Evolutionary conservation across 2,113 vertebrate species (phyloP).

Genomic region (Panthera tigris): DNA sequence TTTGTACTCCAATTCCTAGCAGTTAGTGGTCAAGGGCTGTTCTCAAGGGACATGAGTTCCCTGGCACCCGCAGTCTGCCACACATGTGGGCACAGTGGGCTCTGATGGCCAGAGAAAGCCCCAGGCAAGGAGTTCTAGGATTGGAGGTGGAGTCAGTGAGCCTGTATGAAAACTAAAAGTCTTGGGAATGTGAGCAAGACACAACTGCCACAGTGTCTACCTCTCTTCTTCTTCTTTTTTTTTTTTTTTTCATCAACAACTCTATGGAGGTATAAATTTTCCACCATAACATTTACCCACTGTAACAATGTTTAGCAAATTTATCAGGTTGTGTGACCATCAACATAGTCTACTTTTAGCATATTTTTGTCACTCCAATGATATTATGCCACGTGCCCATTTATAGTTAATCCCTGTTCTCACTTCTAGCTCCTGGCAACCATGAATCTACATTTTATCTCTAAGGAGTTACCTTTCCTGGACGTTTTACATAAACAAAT

Average conservation of each 20-base stretch:
- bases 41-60: neutral
- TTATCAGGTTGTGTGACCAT: neutral
- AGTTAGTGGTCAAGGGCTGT: neutral
- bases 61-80: neutral
- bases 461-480: neutral
- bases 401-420: neutral
- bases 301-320: neutral
- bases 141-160: neutral
- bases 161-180: rapidly evolving
- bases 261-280: neutral
- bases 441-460: neutral
- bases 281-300: neutral
- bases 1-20: neutral
- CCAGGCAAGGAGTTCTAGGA: neutral
- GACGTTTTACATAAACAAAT: neutral
- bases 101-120: neutral
- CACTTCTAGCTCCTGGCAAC: neutral
- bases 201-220: neutral
- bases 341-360: neutral
- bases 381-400: neutral
- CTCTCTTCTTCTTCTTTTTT: neutral
- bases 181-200: neutral
- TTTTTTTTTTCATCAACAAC: neutral
- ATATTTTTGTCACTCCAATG: neutral
- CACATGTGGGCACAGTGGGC: neutral